These are phyloP conservation scores for Acestrorhynchus altus DNA, from an alignment of 2,797 vertebrate genomes.

Conservation along the genomic window DNA sequence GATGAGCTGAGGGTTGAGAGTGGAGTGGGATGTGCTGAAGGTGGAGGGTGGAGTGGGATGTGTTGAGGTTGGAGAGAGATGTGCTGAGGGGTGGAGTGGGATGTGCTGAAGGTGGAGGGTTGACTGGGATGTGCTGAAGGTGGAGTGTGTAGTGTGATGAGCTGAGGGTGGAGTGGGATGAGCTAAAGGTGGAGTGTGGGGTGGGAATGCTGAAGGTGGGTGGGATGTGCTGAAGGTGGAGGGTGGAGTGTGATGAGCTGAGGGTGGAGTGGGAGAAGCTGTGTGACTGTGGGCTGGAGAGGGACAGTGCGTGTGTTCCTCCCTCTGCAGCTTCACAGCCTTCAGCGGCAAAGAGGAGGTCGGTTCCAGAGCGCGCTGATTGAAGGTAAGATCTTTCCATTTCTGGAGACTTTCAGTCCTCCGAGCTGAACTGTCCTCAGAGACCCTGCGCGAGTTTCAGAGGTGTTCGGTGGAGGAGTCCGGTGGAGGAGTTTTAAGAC, in stretches of 20 bases:
- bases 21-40: background rate
- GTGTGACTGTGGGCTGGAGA: too few relatives aligned
- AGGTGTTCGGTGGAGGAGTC: background rate
- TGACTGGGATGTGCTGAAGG: too few relatives aligned
- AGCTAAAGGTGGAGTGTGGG: background rate
- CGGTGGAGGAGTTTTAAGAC: too few relatives aligned
- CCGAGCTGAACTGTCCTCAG: too few relatives aligned
- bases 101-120: background rate
- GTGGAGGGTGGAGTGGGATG: background rate
- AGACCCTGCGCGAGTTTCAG: background rate
- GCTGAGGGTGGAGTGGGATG: background rate
- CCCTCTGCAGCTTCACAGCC: slow-evolving; percentile 14
- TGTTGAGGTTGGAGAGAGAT: background rate
- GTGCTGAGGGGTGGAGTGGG: background rate
- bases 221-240: too few relatives aligned
- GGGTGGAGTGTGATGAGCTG: background rate
- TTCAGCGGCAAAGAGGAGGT: background rate
- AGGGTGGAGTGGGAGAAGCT: background rate
- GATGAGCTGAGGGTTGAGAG: too few relatives aligned
- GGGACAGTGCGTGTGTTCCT: background rate
- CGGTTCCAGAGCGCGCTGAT: background rate
- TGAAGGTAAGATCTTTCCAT: background rate
- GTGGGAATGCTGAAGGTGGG: too few relatives aligned
- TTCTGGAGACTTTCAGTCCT: too few relatives aligned
- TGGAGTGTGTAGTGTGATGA: background rate